Evolutionary conservation across 2,797 vertebrate genomes (phyloP), one percentile per base, ranked within the genome.

Genomic region (Protonibea diacanthus): DNA sequence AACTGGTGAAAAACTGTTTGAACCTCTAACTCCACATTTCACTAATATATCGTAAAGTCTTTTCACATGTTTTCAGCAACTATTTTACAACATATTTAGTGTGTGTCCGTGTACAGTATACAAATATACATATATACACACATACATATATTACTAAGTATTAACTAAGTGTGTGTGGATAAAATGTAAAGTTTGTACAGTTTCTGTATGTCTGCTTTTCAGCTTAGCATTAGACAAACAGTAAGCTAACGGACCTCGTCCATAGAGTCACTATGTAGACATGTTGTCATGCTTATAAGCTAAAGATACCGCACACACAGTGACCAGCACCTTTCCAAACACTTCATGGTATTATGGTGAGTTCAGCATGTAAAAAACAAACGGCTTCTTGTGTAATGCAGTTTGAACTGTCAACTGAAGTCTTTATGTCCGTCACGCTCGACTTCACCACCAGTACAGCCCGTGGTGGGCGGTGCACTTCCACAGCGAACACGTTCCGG

Each of bases 361-460:
- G 38, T 56, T 61, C 20, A 20, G 65, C 9, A 11, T 9, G 1
- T 14, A 14, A 1, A 14, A 9, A n/a, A 4, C n/a, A 17, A 21
- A 14, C 5, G 51, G 1, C 1, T 25, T 0, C 8, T 3, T 3
- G 9, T 1, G 7, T 2, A 0, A 10, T 0, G 25, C 12, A 4
- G 5, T 12, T 44, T 5, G 25, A 38, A 40, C 27, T 3, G 2
- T 6, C 15, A 38, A 5, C 38, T 4, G 6, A 40, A 14, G 27
- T 25, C 6, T 11, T 9, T 23, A 14, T 6, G 12, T 12, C 52
- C 6, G 27, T 13, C 10, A 1, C 6, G 23, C 57, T 62, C 17
- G 6, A 59, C 15, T 15, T 25, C 3, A 1, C 12, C 44, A 5
- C 13, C 48, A 13, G 56, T 1, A 0, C 2, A 18, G 58, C 5